Evolutionary conservation across 2,797 vertebrate genomes (phyloP).

Genomic region (Morus bassanus): DNA sequence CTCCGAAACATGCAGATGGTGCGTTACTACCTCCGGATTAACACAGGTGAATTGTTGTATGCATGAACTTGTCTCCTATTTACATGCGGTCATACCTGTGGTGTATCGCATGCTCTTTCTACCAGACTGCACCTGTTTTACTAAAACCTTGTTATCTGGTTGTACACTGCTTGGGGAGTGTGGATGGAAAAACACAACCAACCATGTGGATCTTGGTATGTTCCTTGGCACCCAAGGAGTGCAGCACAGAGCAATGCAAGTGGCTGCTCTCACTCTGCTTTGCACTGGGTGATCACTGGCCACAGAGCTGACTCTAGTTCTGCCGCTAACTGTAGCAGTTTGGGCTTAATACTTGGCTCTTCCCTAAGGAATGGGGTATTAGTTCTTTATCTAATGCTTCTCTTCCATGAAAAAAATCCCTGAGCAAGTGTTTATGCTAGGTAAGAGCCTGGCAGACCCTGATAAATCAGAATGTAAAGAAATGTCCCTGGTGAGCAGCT

Average conservation of each 20-base stretch:
- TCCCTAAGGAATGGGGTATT: no score
- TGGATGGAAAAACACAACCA: not conserved
- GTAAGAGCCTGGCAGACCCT: not conserved
- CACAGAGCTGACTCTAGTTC: not conserved
- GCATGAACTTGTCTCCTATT: not conserved
- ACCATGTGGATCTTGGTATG: accelerated
- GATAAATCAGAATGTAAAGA: not conserved
- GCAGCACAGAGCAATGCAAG: not conserved
- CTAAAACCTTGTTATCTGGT: not conserved
- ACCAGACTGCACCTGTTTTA: not conserved
- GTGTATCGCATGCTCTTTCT: not conserved
- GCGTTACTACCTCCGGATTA: not conserved
- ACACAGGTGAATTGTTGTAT: no score
- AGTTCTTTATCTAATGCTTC: not conserved
- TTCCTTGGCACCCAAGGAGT: not conserved
- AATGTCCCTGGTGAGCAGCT: not conserved
- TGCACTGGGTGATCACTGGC: not conserved
- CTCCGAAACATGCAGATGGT: not conserved
- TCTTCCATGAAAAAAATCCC: not conserved
- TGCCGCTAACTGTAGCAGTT: not conserved
- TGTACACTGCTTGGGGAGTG: not conserved
- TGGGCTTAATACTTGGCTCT: not conserved
- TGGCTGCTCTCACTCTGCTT: not conserved
- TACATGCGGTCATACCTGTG: accelerated
- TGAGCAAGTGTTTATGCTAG: not conserved